Percentiles rank a stretch among this genome's conserved stretches.
These are phyloP conservation scores for Peromyscus maniculatus DNA, from an alignment of 2,113 vertebrate species.

Conservation along the genomic window DNA sequence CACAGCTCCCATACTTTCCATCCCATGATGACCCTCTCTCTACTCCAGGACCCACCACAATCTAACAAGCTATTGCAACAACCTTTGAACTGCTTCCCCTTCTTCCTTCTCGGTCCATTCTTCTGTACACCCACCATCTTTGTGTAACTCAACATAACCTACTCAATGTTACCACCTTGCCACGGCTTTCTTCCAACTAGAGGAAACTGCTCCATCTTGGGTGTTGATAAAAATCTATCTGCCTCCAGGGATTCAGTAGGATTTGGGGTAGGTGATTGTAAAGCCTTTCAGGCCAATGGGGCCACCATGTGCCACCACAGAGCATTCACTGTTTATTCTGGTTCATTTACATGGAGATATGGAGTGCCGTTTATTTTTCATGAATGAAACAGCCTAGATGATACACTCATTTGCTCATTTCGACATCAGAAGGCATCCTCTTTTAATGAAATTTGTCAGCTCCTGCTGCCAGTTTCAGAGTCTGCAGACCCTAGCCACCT, in stretches of 20 bases:
- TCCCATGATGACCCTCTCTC: not conserved
- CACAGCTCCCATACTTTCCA: not conserved
- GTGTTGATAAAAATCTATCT: not conserved
- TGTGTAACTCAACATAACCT: not conserved
- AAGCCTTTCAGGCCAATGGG: not conserved
- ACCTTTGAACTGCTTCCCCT: not conserved
- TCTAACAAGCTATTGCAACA: not conserved
- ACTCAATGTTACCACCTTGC: not conserved
- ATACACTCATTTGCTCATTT: not conserved
- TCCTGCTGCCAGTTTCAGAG: not conserved
- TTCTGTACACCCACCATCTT: not conserved
- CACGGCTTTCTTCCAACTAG: not conserved
- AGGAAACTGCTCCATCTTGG: not conserved
- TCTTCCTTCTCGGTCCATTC: not conserved
- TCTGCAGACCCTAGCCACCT: not conserved
- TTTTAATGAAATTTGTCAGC: not conserved
- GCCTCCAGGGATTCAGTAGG: not conserved
- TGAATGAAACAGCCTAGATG: not conserved
- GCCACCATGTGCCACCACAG: not conserved
- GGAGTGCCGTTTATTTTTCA: not conserved
- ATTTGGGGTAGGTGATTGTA: not conserved
- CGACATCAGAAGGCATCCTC: not conserved
- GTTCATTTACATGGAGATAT: not conserved
- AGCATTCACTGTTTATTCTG: not conserved
- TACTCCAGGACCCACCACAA: not conserved